Evolutionary conservation across 2,113 vertebrate genomes (phyloP).

Genomic region (Carettochelys insculpta): DNA sequence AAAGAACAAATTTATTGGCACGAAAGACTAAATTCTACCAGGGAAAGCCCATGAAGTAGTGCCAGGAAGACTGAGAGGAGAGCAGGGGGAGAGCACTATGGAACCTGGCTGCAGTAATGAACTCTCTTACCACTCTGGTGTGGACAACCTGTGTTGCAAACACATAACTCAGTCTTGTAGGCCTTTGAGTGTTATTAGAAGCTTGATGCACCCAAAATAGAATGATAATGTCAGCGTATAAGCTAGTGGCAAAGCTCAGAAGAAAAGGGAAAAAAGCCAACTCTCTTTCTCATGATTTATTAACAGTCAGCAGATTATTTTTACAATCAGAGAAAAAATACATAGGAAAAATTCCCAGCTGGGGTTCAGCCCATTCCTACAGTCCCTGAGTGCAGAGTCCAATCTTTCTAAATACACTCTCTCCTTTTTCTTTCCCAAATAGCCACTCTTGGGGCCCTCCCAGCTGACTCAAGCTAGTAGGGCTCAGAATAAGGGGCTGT

Average conservation of each 20-base stretch:
- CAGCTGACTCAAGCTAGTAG: background rate
- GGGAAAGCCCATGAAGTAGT: background rate
- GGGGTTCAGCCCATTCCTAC: conserved; percentile 36
- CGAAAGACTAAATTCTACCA: background rate
- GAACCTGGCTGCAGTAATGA: no score
- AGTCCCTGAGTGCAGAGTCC: background rate
- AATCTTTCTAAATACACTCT: background rate
- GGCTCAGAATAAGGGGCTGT: background rate
- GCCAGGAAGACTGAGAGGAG: background rate
- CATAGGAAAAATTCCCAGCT: conserved; percentile 51
- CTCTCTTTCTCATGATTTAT: conserved; percentile 17
- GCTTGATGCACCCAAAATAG: background rate
- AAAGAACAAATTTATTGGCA: background rate
- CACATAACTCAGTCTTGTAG: no score
- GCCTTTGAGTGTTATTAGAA: no score
- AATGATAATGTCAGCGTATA: background rate
- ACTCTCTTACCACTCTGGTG: no score
- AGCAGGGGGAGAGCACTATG: background rate
- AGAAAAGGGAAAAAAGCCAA: background rate
- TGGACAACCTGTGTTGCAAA: no score
- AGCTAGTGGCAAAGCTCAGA: background rate
- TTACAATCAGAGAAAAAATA: conserved; percentile 36
- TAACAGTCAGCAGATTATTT: background rate
- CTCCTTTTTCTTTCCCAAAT: background rate
- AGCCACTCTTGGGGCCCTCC: background rate